Base-by-base conservation (phyloP, 92 coral and sea anemone genomes). In the Porites cylindrica region DNA sequence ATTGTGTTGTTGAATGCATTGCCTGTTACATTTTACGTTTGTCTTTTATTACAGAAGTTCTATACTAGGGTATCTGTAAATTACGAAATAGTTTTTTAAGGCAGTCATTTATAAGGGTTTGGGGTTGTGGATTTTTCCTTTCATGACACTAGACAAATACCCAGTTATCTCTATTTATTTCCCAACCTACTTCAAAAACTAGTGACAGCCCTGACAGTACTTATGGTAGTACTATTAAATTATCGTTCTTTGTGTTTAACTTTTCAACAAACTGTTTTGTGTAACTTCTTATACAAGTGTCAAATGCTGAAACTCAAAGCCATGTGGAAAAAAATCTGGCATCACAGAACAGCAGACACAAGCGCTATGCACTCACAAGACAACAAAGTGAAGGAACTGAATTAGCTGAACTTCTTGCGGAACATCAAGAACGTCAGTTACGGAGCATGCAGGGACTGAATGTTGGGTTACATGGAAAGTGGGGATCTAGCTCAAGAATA, bases 401-500 rank as follows among this genome's bases (percentile, higher is more conserved):
- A 56, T 84, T 93, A 14, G 91, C 96, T 7, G 92, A 88, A 69
- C 82, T 88, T 52, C 77, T 93, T 24, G 86, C 96, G 1, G 73
- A 72, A 24, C 96, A 93, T 13, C 96, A 93, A 76, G 94, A 78
- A 72, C 54, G 77, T 52, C 93, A 92, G 69, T 77, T 89, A 10
- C 87, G 88, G 12, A 82, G 90, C 77, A 94, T 79, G 90, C 86
- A 87, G 21, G 78, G 64, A 0, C 52, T 69, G 8, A 76, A 64
- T 58, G 70, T 59, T 60, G 84, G 88, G 24, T 51, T 17, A 17
- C 91, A 91, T 4, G 83, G 91, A 24, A 91, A 88, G 65, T 92
- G 98, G 98, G 90, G 89, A 65, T 94, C 98, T 17, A 93, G 95
- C 19, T 90, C 94, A 21, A 70, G 91, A 54, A 82, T 85, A 16